Base-by-base conservation (phyloP, 1,140 invertebrate genomes). In the Calliphora vicina region DNA sequence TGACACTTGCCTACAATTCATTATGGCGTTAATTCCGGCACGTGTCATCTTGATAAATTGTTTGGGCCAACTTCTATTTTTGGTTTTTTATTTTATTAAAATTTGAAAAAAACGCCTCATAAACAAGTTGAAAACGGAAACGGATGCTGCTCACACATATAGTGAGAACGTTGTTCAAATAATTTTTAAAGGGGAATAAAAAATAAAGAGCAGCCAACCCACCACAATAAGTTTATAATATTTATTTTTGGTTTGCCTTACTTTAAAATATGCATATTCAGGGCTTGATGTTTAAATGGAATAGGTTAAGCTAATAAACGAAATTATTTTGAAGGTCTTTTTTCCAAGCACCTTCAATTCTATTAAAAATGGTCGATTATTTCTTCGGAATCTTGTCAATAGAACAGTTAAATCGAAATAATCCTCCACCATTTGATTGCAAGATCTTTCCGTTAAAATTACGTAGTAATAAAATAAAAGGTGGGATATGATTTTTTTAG, bases 41-140 rank as follows among this genome's bases (percentile, higher is more conserved):
- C 83, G 83, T 84, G 83, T 82, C 83, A 82, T 81, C 83, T 84
- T 82, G 83, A 84, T 84, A 82, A 84, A 84, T 84, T 82, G 78
- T 42, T 35, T 42, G 42, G 74, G 74, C 74, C 74, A 23, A 78
- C 2, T 50, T 50, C 12, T 50, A 78, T 78, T 43, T 20, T 13
- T 57, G 12, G 5, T 57, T 57, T 57, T 17, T 57, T 57, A 57
- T 67, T 67, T 67, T 67, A 67, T 67, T 67, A 67, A 67, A 67
- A 61, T 17, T n/a, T 61, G 13, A 23, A 23, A 67, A 67, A 23
- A 67, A 67, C 61, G 10, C n/a, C 45, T 43, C 35, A 78, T 74
- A 78, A 74, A 25, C 20, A 78, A 78, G n/a, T 78, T 78, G 13
- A 45, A 78, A 78, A 78, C 27, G 73, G 73, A 76, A 76, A 76